phyloP scores from a whole-genome alignment of 1,140 invertebrate species.

The Brachystomella parvula region DNA sequence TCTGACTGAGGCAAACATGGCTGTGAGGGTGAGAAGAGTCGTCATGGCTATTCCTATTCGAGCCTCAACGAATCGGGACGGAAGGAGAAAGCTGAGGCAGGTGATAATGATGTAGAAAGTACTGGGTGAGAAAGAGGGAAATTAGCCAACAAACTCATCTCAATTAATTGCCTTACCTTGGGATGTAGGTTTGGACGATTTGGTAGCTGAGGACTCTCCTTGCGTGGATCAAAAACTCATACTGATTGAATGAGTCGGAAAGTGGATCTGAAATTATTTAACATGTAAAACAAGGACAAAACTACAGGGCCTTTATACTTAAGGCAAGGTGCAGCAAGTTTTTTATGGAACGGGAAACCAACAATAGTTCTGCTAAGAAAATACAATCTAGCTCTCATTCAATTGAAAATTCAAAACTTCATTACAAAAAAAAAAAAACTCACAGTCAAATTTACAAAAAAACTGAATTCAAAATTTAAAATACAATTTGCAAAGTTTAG shows the following conservation, averaged over 20 bases:
- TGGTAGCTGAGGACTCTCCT: slow-evolving; percentile 1
- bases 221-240: neutral
- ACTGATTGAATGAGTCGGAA: neutral
- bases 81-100: slow-evolving; percentile 12
- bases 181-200: slow-evolving; percentile 1
- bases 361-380: too few relatives aligned
- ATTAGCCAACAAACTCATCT: neutral
- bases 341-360: too few relatives aligned
- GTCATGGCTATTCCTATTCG: slow-evolving; percentile 11
- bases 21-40: slow-evolving; percentile 13
- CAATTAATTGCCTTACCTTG: neutral
- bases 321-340: too few relatives aligned
- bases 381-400: too few relatives aligned
- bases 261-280: neutral
- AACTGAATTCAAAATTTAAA: too few relatives aligned
- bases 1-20: slow-evolving; percentile 10
- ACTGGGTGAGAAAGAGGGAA: neutral
- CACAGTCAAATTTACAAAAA: too few relatives aligned
- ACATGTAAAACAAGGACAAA: slow-evolving; percentile 1
- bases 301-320: too few relatives aligned
- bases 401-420: too few relatives aligned
- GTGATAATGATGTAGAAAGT: slow-evolving; percentile 11
- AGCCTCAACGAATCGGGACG: slow-evolving; percentile 5
- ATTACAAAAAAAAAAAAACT: too few relatives aligned
- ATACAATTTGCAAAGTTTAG: too few relatives aligned